These are phyloP conservation scores for Osmerus eperlanus DNA, from an alignment of 2,113 vertebrate species.

Conservation along the genomic window DNA sequence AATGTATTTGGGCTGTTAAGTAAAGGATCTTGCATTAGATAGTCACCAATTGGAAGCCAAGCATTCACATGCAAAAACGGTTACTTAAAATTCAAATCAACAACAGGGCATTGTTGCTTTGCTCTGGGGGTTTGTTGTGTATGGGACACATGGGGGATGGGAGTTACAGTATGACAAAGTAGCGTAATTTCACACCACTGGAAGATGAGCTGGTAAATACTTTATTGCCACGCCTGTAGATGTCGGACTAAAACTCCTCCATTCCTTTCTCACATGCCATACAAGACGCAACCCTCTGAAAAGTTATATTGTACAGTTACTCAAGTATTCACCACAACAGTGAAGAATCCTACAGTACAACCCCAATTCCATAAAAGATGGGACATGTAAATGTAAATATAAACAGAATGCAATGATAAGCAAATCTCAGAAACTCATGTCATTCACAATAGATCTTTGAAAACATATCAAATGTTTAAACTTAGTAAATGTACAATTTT, in stretches of 20 bases:
- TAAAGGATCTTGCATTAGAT: conserved; percentile 48
- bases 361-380: too few species aligned
- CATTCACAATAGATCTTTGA: too few species aligned
- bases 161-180: neutral
- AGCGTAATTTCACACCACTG: neutral
- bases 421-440: too few species aligned
- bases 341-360: too few species aligned
- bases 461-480: too few species aligned
- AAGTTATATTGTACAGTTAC: neutral
- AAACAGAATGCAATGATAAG: too few species aligned
- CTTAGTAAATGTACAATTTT: too few species aligned
- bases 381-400: too few species aligned
- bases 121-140: too few species aligned
- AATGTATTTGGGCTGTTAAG: conserved; percentile 26
- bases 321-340: too few species aligned
- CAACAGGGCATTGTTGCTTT: conserved; percentile 5
- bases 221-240: neutral
- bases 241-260: neutral
- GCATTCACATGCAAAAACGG: conserved; percentile 56
- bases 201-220: neutral
- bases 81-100: conserved; percentile 43
- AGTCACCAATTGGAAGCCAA: conserved; percentile 40
- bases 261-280: neutral
- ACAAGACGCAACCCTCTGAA: neutral
- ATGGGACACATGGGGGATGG: neutral